These are phyloP conservation scores for Todiramphus chloris DNA, from an alignment of 2,113 vertebrate genomes.

Conservation along the genomic window DNA sequence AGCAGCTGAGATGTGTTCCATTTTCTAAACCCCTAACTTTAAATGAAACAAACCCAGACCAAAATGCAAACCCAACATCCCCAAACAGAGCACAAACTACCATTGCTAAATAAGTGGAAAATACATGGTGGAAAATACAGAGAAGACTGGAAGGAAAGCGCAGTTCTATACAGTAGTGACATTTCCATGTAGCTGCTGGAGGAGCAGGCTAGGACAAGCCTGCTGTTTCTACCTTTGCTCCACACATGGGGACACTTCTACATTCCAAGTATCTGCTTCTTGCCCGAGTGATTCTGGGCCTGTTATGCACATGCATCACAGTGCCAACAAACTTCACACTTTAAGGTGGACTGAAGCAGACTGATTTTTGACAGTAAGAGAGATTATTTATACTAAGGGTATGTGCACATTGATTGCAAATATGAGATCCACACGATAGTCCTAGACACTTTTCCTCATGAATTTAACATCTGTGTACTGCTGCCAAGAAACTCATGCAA, in stretches of 20 bases:
- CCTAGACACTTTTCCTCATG: neutral
- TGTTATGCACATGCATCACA: neutral
- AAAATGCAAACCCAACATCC: neutral
- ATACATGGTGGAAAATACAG: neutral
- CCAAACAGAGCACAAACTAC: neutral
- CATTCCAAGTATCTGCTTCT: neutral
- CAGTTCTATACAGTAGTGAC: neutral
- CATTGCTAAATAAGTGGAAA: neutral
- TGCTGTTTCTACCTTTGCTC: neutral
- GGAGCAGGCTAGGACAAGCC: constrained; percentile 7
- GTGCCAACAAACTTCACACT: neutral
- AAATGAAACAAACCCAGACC: neutral
- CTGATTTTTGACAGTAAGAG: neutral
- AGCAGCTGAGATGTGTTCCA: neutral
- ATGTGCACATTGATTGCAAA: neutral
- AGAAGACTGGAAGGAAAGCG: neutral
- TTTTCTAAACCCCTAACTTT: neutral
- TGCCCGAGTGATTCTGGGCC: neutral
- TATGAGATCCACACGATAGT: neutral
- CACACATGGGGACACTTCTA: neutral
- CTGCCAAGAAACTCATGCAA: neutral
- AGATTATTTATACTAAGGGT: neutral
- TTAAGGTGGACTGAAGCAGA: neutral
- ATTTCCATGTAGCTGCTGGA: neutral
- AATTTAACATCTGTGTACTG: neutral